Base-by-base conservation (phyloP, 2,888 invertebrate species). In the Choristoneura rosaceana region DNA sequence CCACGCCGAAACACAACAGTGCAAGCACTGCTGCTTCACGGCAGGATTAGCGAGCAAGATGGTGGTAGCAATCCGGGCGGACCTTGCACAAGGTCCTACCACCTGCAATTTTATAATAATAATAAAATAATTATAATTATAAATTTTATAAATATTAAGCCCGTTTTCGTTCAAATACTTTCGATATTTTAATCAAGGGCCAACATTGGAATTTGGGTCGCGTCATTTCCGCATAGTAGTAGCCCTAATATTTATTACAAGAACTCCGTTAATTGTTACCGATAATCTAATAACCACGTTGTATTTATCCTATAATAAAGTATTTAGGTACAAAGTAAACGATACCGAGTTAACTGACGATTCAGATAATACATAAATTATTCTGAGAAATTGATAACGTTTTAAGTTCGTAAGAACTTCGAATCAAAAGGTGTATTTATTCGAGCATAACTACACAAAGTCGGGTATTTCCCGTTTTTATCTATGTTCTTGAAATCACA, bases 281-380 rank as follows among this genome's bases (percentile, higher is more conserved):
- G 4, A 0, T 34, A 34, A 34, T 34, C 34, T 5, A 34, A 34
- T 34, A 34, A 0, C 3, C 7, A 34, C 34, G 4, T 25, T 25
- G 47, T 50, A 15, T 1, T 50, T 50, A 50, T 50, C 15, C 15
- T 2, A 4, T 1, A 50, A 4, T 7, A 15, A 8, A 50, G 15
- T 50, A 50, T 50, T 17, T 62, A 69, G 0, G 25, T 1, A 25
- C 61, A 69, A 50, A 50, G 68, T 15, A 47, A 52, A 34, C 61
- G 12, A 69, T 69, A 43, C 52, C 4, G 9, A n/a, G 38, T 61
- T 69, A 25, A 52, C 14, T 41, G 52, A 52, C 41, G 12, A 69
- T 69, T 50, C 52, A 61, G 50, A 69, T 69, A 61, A 61, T 41
- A 17, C 25, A 52, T 50, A 17, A 25, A 25, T 25, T 25, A 25